Base-by-base conservation (phyloP, 2,113 vertebrate species). In the Hypanus sabinus region DNA sequence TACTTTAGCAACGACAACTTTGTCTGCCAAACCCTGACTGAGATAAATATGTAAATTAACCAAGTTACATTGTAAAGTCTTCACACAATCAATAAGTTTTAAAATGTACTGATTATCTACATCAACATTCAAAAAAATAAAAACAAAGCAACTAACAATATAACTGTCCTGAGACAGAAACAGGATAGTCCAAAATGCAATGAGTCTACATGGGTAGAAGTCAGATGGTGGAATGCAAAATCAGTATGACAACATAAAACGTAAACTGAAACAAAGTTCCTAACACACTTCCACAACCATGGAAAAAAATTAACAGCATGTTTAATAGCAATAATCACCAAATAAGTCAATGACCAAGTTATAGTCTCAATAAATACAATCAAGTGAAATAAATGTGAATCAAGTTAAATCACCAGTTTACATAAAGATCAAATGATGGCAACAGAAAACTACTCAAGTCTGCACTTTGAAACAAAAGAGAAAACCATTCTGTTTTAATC, bases 21-120 rank as follows among this genome's bases (percentile, higher is more conserved):
- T 99, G 96, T 99, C 98, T 46, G 99, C 99, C 36, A 99, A 97
- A 70, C 99, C 98, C 96, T 99, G 98, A 95, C 99, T 99, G 95
- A 18, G 30, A 76, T 95, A 0, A 94, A 94, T 95, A 96, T 30
- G 24, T 94, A 18, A 57, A 22, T 62, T 55, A 85, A 94, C 75
- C 27, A 5, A 68, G 94, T 62, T 11, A 2, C 77, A 94, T 93
- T 87, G 24, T 94, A 0, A 77, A 36, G 10, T 57, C 20, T 27
- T 36, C n/a, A 80, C n/a, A 83, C 36, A 92, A 60, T 24, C 38
- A 71, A 70, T 46, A 46, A 27, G 55, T 68, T 68, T 55, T 68
- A 27, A 81, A 77, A 60, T 94, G 2, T 46, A 38, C 33, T 68
- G 14, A 60, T n/a, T 73, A 38, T 36, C 18, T 76, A 94, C 38